A percentile compares a stretch with the other conserved stretches of the same genome.
phyloP scores from a whole-genome alignment of 2,113 vertebrate genomes.

The Eublepharis macularius region DNA sequence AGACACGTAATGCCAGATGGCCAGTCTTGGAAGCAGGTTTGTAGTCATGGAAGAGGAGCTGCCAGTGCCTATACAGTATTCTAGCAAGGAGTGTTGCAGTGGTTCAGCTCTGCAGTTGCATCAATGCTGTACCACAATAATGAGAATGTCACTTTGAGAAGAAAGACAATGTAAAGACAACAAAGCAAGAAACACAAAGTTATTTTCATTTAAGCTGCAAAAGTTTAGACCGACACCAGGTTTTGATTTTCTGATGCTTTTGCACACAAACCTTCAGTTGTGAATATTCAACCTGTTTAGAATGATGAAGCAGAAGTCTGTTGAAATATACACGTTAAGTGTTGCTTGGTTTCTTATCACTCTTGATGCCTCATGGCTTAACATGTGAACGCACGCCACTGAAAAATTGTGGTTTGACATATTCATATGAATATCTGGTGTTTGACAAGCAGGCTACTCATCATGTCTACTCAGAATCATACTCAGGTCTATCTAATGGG shows the following conservation, averaged over 20 bases:
- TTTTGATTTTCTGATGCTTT: not conserved
- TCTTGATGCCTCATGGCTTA: not conserved
- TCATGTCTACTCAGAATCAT: no score
- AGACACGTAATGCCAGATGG: conserved; percentile 69
- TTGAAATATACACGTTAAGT: not conserved
- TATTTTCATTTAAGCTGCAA: conserved; percentile 6
- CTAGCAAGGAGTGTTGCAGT: conserved; percentile 4
- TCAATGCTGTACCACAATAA: not conserved
- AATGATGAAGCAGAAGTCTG: not conserved
- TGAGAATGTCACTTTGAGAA: conserved; percentile 4
- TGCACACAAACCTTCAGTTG: not conserved
- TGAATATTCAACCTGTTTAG: not conserved
- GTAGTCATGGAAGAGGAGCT: conserved; percentile 66
- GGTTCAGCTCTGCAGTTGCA: conserved; percentile 20
- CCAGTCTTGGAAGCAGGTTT: conserved; percentile 59
- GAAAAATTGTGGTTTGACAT: not conserved
- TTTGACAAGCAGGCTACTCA: not conserved
- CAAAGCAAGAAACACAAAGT: not conserved
- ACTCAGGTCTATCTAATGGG: no score
- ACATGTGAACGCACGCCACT: not conserved
- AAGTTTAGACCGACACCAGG: not conserved
- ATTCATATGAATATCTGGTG: not conserved
- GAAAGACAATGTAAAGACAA: not conserved
- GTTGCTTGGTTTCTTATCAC: no score
- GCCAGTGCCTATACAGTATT: conserved; percentile 33